These are phyloP conservation scores for Hippasteria phrygiana DNA, from an alignment of 53 echinoderm and acorn worm genomes.

Conservation along the genomic window DNA sequence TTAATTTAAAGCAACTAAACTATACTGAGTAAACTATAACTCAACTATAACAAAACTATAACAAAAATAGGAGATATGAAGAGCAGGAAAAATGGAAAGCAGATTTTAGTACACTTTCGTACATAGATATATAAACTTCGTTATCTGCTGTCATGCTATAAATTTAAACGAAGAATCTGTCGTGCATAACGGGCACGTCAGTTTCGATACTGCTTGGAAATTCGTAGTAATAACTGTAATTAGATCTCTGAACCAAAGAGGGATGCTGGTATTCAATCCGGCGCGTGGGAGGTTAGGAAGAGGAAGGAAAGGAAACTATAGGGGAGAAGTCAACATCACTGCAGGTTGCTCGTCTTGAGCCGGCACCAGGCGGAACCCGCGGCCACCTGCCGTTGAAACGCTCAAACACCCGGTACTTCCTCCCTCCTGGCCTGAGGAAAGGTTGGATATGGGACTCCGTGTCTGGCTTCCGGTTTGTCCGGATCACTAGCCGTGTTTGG, in stretches of 20 bases:
- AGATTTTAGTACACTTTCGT: background rate
- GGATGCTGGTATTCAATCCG: background rate
- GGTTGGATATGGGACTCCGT: slow-evolving; percentile 11
- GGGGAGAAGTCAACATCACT: slow-evolving; percentile 36
- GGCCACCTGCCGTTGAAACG: slow-evolving; percentile 55
- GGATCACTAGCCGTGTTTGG: slow-evolving; percentile 20
- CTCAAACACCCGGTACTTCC: slow-evolving; percentile 15
- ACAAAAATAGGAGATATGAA: too few species aligned
- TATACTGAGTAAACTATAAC: too few species aligned
- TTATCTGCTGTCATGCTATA: background rate
- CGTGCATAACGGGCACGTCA: slow-evolving; percentile 15
- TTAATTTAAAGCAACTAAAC: too few species aligned
- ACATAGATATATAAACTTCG: background rate
- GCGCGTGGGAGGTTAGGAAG: background rate
- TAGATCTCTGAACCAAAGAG: background rate
- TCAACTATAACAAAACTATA: too few species aligned
- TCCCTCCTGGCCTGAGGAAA: background rate
- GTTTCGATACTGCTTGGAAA: background rate
- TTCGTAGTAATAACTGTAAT: slow-evolving; percentile 21
- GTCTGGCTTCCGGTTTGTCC: slow-evolving; percentile 42
- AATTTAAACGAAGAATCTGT: background rate
- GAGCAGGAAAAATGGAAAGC: too few species aligned
- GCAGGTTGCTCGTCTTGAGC: background rate
- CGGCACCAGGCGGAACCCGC: slow-evolving; percentile 46
- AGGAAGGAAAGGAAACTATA: slow-evolving; percentile 22